Percentiles rank a stretch among this genome's conserved stretches.
These are phyloP conservation scores for Phyllotis vaccarum DNA, from an alignment of 2,797 vertebrate species.

Conservation along the genomic window DNA sequence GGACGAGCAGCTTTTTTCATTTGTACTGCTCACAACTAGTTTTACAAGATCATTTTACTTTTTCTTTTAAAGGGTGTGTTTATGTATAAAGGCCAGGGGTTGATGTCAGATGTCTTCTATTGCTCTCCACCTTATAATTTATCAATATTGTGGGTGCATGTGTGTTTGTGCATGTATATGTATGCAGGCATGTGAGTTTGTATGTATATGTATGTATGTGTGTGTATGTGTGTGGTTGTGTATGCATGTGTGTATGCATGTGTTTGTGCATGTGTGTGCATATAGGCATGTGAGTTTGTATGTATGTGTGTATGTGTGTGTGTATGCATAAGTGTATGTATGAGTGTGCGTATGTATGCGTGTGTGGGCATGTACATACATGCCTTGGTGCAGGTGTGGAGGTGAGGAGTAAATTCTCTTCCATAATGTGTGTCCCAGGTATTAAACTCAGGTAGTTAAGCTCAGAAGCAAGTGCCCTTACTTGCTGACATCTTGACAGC, in stretches of 20 bases:
- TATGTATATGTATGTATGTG: no score
- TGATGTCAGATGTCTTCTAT: background rate
- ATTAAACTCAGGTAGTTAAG: background rate
- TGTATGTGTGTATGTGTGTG: no score
- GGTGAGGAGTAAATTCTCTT: background rate
- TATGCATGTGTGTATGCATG: no score
- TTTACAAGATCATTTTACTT: conserved; percentile 4
- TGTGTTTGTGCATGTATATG: no score
- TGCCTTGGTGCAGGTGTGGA: background rate
- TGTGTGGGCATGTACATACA: background rate
- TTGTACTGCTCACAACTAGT: conserved; percentile 7
- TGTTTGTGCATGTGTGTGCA: no score
- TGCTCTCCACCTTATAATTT: background rate
- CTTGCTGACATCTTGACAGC: background rate
- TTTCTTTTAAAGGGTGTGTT: background rate
- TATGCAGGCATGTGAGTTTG: no score
- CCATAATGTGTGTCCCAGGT: background rate
- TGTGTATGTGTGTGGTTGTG: no score
- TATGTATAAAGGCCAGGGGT: background rate
- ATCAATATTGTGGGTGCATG: background rate
- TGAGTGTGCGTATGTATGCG: no score
- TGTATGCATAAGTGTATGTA: no score
- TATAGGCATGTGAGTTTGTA: no score
- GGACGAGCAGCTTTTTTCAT: background rate
- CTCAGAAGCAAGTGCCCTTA: background rate